Base-by-base conservation (phyloP, 2,113 vertebrate genomes). In the Alouatta palliata region DNA sequence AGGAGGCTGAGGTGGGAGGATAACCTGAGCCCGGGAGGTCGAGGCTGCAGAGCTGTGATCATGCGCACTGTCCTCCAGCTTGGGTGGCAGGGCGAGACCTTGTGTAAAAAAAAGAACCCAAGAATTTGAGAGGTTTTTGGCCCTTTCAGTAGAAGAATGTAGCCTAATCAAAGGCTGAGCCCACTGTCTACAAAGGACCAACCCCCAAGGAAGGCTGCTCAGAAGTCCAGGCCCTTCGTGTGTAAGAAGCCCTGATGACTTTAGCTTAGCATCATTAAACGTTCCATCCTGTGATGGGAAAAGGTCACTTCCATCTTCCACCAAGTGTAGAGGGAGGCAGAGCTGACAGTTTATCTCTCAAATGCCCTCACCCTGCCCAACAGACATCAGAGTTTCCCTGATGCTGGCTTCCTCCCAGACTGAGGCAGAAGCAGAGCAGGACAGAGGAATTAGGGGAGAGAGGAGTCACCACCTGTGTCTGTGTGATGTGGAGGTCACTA, bases 91-190 rank as follows among this genome's bases (percentile, higher is more conserved):
- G 35, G 30, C 1, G 16, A 68, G 16, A 68, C 66, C 30, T 32
- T 35, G 32, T 35, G 14, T 35, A 35, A 35, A n/a, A 25, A 25
- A 21, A 17, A 52, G 52, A 52, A 52, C 52, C 16, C 21, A 54
- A 88, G 80, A 92, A 82, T 90, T 66, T 97, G 70, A 90, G 66
- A 71, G 49, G 12, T 76, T 96, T 96, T 45, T 95, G 70, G 87
- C 5, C 13, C 27, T 83, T 61, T 47, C 40, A 93, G 54, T 76
- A 87, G 79, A 81, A 93, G 35, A 90, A n/a, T 90, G 35, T 6
- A 49, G 32, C 56, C 35, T 89, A 86, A 81, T 45, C 12, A 73
- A 82, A 92, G 47, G 27, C 45, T 68, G 40, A 92, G 23, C 10
- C 20, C 6, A 25, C 20, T 77, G 47, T 90, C 35, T 77, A 20